phyloP scores from a whole-genome alignment of 2,797 vertebrate genomes.

The Poecilia velifera region DNA sequence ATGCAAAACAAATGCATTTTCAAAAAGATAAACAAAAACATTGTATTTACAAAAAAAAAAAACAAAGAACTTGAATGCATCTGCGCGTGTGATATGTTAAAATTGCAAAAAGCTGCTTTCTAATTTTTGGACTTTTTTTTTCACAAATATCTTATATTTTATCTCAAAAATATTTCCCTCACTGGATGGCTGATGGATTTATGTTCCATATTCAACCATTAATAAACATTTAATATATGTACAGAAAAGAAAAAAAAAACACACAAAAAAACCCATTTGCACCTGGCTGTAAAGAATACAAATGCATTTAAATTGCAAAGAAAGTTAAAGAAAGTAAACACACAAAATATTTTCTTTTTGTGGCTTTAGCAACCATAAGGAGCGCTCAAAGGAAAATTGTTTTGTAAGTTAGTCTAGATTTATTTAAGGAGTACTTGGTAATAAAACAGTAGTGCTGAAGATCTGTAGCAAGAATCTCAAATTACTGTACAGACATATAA shows the following conservation, averaged over 20 bases:
- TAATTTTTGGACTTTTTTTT: slow-evolving; percentile 36
- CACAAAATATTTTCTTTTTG: slow-evolving; percentile 1
- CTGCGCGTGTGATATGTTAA: slow-evolving; percentile 59
- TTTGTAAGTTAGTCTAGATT: slow-evolving; percentile 4
- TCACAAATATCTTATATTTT: slow-evolving; percentile 51
- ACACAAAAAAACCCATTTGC: slow-evolving; percentile 19
- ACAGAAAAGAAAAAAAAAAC: slow-evolving; percentile 40
- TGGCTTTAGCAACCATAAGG: slow-evolving; percentile 11
- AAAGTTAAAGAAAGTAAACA: too few species aligned
- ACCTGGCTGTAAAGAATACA: slow-evolving; percentile 24
- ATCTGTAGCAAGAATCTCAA: slow-evolving; percentile 20
- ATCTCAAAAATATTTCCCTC: slow-evolving; percentile 39
- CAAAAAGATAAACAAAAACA: slow-evolving; percentile 37
- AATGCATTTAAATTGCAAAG: slow-evolving; percentile 22
- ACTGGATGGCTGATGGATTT: slow-evolving; percentile 38
- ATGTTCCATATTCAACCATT: slow-evolving; percentile 25
- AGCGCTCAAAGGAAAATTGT: slow-evolving; percentile 14
- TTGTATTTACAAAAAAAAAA: slow-evolving; percentile 31
- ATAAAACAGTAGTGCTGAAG: slow-evolving; percentile 22
- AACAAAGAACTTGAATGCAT: slow-evolving; percentile 39
- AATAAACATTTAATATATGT: slow-evolving; percentile 49
- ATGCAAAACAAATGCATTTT: slow-evolving; percentile 34
- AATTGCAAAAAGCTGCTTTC: slow-evolving; percentile 55
- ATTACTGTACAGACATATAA: slow-evolving; percentile 19
- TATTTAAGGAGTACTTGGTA: slow-evolving; percentile 14